Evolutionary conservation across 2,113 vertebrate species (phyloP), one percentile per base, ranked within the genome.

Genomic region (Chloropsis hardwickii): DNA sequence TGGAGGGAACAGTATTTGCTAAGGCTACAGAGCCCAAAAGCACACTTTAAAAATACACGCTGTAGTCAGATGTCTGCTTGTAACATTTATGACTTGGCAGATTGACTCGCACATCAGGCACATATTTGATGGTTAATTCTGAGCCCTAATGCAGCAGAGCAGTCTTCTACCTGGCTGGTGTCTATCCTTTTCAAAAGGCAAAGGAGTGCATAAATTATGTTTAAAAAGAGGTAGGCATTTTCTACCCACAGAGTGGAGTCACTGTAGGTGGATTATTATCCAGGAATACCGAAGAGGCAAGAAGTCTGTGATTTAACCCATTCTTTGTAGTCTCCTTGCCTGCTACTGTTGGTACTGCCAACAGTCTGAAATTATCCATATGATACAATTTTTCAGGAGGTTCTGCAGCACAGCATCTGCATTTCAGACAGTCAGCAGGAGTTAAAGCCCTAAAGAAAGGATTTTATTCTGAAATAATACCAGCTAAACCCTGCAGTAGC

Each of bases 211-310:
- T 95, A 95, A 96, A 96, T 97, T 95, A 95, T 45, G 93, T 93
- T 95, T 95, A 47, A 97, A 96, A 91, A 95, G 92, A 96, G 81
- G 89, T 82, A 95, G 91, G 93, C 86, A 92, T 92, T 95, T 94
- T 95, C 94, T 95, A 54, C 94, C 94, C 95, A 96, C 96, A 72
- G 60, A 58, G 45, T 95, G 69, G 91, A 97, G 87, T 95, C 96
- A 77, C 89, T 62, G 94, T 97, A 92, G 95, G 93, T 72, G 94
- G 95, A 90, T 96, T 96, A 95, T 97, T 97, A 96, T 89, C 91
- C 89, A 94, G 87, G 95, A 96, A 95, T 92, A 96, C 81, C 2
- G 1, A 88, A 82, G 81, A 95, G 81, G 93, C 85, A 94, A 90
- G 86, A 89, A 96, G 86, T 92, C 95, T 95, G 79, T 69, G 86